Base-by-base conservation (phyloP, 1,140 invertebrate species). In the Agrypnia vestita region DNA sequence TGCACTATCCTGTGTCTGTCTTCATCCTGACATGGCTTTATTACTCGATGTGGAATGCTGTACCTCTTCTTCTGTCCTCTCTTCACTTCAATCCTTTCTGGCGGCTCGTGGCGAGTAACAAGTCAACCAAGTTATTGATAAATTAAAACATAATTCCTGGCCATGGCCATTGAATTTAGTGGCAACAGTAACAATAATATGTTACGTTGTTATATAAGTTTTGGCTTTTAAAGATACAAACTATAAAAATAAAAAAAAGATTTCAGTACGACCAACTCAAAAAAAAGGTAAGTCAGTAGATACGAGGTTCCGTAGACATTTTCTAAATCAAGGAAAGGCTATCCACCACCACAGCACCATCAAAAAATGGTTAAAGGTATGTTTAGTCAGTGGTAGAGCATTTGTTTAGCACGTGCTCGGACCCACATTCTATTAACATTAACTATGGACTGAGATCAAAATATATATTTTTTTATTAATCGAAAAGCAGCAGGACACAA, bases 31-130 rank as follows among this genome's bases (percentile, higher is more conserved):
- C 8, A 35, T 61, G 73, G 53, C 73, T 75, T 73, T 61, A 21
- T 75, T 53, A 75, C 55, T 75, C 15, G 73, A 61, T 75, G 73
- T 75, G 53, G 72, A 75, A 75, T 75, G 69, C 51, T 53, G 55
- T 61, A 19, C 71, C 51, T 73, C n/a, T 53, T 35, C 49, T 47
- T 75, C 55, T 56, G 13, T 15, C 35, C 53, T 75, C 12, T 73
- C 55, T 75, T 75, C 55, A 35, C 56, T 15, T 35, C 35, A 17
- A 19, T 55, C n/a, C 55, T 59, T 75, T 35, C 73, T 46, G 55
- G 73, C 73, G 55, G 73, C 53, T 46, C 0, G 53, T 61, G 55
- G 55, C 35, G 17, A 69, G 35, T 69, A 4, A 12, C 49, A 51
- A 51, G n/a, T 3, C 49, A 13, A 13, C n/a, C 49, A 51, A 13